Percentiles rank a stretch among this genome's conserved stretches.
Conservation (phyloP, 2,888 invertebrate genomes). For the Crioceris asparagi region DNA sequence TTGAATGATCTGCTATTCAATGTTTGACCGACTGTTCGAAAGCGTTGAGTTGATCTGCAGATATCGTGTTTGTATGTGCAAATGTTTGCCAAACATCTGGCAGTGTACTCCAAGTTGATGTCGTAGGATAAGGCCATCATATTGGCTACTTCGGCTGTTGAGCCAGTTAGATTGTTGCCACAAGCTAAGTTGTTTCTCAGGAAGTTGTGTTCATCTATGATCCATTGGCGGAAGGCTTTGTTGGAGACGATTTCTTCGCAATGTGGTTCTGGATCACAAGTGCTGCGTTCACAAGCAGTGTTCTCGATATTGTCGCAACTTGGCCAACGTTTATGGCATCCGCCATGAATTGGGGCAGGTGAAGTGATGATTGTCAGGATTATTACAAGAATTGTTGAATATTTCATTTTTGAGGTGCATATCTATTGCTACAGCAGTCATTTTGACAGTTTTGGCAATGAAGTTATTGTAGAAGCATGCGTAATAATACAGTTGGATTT, state of each 20-base stretch:
- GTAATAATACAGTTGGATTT: too few species aligned
- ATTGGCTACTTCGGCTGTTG: slow-evolving; percentile 9
- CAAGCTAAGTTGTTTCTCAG: slow-evolving; percentile 10
- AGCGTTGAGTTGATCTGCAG: neutral
- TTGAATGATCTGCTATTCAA: neutral
- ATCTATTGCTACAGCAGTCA: too few species aligned
- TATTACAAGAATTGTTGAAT: too few species aligned
- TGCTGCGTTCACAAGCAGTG: too few species aligned
- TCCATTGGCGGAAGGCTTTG: neutral
- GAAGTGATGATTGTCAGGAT: too few species aligned
- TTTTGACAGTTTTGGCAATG: too few species aligned
- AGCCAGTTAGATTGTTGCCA: slow-evolving; percentile 13
- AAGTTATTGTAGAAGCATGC: neutral
- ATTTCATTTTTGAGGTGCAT: neutral
- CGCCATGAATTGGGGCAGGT: too few species aligned
- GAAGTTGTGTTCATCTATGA: slow-evolving; percentile 13
- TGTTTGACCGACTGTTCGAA: neutral
- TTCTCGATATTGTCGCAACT: too few species aligned
- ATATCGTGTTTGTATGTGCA: slow-evolving; percentile 16
- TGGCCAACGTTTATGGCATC: too few species aligned
- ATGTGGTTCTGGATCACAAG: too few species aligned
- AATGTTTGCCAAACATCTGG: slow-evolving; percentile 17
- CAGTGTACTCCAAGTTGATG: slow-evolving; percentile 18
- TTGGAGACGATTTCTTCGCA: too few species aligned
- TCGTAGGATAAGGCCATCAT: slow-evolving; percentile 17